Conservation (phyloP, 2,113 vertebrate species). For the Oreotrochilus melanogaster region DNA sequence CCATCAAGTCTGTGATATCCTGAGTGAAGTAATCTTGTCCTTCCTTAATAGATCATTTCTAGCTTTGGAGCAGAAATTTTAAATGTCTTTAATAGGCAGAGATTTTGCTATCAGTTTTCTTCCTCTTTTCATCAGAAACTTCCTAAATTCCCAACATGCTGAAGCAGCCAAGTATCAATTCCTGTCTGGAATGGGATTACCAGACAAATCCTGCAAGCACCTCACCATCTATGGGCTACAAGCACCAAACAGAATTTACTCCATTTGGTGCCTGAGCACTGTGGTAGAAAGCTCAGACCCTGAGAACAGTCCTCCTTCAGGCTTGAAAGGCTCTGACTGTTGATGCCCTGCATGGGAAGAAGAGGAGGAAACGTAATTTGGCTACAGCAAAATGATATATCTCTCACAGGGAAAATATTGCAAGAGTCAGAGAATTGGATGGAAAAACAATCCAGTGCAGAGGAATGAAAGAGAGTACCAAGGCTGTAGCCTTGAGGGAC, state of each 20-base stretch:
- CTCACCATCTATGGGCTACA: not conserved
- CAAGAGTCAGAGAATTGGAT: not conserved
- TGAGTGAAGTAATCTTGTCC: not conserved
- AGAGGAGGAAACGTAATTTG: not conserved
- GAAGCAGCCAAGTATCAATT: not conserved
- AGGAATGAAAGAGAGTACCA: not conserved
- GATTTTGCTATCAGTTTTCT: not conserved
- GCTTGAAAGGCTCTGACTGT: not conserved
- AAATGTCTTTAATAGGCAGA: not conserved
- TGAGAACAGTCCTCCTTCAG: not conserved
- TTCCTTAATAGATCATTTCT: not conserved
- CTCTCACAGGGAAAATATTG: not conserved
- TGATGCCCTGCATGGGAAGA: not conserved
- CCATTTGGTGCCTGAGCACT: not conserved
- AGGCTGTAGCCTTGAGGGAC: not conserved
- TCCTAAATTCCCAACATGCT: not conserved
- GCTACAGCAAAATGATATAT: not conserved
- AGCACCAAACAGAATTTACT: not conserved
- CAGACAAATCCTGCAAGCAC: not conserved
- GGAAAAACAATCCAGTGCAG: not conserved
- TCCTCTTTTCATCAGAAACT: not conserved
- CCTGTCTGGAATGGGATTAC: not conserved
- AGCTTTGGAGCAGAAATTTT: not conserved
- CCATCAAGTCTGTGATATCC: not conserved
- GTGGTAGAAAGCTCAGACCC: not conserved